Base-by-base conservation (phyloP, 2,888 invertebrate species). In the Myopa tessellatipennis region DNA sequence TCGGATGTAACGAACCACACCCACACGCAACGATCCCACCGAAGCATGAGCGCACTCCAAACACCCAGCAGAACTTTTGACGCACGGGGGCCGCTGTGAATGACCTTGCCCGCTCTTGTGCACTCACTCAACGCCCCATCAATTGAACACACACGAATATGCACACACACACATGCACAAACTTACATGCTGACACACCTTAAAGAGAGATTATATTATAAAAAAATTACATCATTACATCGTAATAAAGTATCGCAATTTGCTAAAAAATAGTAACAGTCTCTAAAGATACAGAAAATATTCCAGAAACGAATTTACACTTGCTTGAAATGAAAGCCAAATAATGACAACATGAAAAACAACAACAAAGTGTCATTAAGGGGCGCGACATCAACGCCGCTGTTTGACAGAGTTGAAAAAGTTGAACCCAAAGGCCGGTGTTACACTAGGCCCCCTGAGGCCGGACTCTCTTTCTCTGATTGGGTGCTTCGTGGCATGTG, bases 31-130 rank as follows among this genome's bases (percentile, higher is more conserved):
- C 26, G 26, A 26, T 26, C 26, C 26, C 26, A 26, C 26, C 26
- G 26, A 26, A 26, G 26, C 26, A 26, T 26, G 26, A 26, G 26
- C 26, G 1, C 26, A 26, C 26, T 26, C 1, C 26, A 26, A 26
- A 34, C 34, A 65, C 65, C 38, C 65, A 50, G 8, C 40, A 26
- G 45, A 34, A 40, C 3, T 26, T 45, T 45, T 10, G 45, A 1
- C 10, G 45, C 26, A 45, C 45, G 38, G 60, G 18, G 34, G n/a
- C 40, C 50, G 52, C 71, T 71, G 71, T 71, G 71, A 71, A 71
- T 58, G 71, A 71, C 71, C 71, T 71, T 71, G 71, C 18, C 40
- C 34, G 71, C 70, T 52, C 52, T 55, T 38, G 6, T 60, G 4
- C 55, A n/a, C 14, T 38, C 36, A 12, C 55, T 16, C 55, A 26